Evolutionary conservation across 30 jellyfish, hydroid and myxozoan species (phyloP).

Genomic region (Aurelia coerulea): DNA sequence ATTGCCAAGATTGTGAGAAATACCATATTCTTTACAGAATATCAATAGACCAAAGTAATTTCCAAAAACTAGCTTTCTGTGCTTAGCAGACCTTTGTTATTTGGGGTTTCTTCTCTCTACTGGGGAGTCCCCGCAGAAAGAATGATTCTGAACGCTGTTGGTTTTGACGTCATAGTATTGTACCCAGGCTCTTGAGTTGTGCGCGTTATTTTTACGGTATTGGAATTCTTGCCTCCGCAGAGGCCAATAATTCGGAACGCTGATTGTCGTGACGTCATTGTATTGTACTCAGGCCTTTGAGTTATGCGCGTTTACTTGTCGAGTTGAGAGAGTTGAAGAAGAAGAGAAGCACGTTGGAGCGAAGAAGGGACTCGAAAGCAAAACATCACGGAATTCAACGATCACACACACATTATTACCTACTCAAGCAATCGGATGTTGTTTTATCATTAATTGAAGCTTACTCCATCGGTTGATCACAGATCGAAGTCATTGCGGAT

Average conservation of each 20-base stretch:
- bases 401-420: not conserved
- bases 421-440: slow-evolving; percentile 2
- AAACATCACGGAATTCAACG: slow-evolving; percentile 8
- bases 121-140: too few relatives aligned
- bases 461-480: too few relatives aligned
- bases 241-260: too few relatives aligned
- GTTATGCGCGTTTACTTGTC: not conserved
- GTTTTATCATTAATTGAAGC: not conserved
- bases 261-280: slow-evolving; percentile 16
- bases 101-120: too few relatives aligned
- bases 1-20: too few relatives aligned
- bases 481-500: too few relatives aligned
- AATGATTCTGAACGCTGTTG: too few relatives aligned
- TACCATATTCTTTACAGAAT: too few relatives aligned
- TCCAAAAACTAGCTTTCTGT: too few relatives aligned
- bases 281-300: slow-evolving; percentile 57
- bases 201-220: not conserved
- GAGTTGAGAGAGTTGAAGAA: slow-evolving; percentile 23
- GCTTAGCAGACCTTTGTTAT: too few relatives aligned
- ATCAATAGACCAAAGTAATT: too few relatives aligned
- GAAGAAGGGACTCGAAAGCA: slow-evolving; percentile 30
- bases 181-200: slow-evolving; percentile 33
- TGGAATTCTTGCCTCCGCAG: too few relatives aligned
- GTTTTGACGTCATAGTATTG: slow-evolving; percentile 41
- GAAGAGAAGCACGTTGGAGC: slow-evolving; percentile 52